A percentile compares a stretch with the other conserved stretches of the same genome.
These are phyloP conservation scores for Polylopha cassiicola DNA, from an alignment of 2,888 invertebrate genomes.

Conservation along the genomic window DNA sequence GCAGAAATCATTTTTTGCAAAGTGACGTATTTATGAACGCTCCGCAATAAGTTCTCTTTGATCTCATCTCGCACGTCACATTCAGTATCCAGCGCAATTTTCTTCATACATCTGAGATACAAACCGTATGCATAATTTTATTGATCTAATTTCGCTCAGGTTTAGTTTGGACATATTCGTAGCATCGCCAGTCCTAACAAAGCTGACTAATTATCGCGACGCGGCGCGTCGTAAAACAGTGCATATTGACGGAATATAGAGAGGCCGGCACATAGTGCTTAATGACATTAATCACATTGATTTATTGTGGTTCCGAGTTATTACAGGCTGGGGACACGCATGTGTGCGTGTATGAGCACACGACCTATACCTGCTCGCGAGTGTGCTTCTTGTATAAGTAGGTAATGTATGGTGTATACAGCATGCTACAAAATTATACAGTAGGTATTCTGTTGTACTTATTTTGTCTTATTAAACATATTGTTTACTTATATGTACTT, in stretches of 20 bases:
- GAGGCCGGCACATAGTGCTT: slow-evolving; percentile 77
- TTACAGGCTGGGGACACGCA: slow-evolving; percentile 67
- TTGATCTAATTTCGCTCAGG: slow-evolving; percentile 46
- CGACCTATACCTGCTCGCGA: slow-evolving; percentile 39
- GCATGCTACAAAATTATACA: slow-evolving; percentile 52
- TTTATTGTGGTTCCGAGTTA: slow-evolving; percentile 79
- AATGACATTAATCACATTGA: slow-evolving; percentile 79
- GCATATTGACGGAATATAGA: slow-evolving; percentile 78
- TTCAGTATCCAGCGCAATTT: slow-evolving; percentile 37
- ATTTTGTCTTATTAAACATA: too few relatives aligned
- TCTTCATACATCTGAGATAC: slow-evolving; percentile 36
- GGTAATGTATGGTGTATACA: slow-evolving; percentile 57
- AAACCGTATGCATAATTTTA: slow-evolving; percentile 50
- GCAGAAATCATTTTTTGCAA: slow-evolving; percentile 71
- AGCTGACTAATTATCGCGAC: slow-evolving; percentile 76
- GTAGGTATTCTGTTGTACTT: slow-evolving; percentile 16
- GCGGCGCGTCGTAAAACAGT: slow-evolving; percentile 76
- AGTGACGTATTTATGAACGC: slow-evolving; percentile 67
- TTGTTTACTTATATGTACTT: too few relatives aligned
- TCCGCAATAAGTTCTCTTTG: slow-evolving; percentile 65
- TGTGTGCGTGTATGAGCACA: slow-evolving; percentile 47
- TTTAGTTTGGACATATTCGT: slow-evolving; percentile 42
- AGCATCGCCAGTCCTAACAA: slow-evolving; percentile 71
- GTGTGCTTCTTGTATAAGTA: slow-evolving; percentile 65
- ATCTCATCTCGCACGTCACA: slow-evolving; percentile 60